phyloP scores from a whole-genome alignment of 2,888 invertebrate species.

The Pollenia labialis region DNA sequence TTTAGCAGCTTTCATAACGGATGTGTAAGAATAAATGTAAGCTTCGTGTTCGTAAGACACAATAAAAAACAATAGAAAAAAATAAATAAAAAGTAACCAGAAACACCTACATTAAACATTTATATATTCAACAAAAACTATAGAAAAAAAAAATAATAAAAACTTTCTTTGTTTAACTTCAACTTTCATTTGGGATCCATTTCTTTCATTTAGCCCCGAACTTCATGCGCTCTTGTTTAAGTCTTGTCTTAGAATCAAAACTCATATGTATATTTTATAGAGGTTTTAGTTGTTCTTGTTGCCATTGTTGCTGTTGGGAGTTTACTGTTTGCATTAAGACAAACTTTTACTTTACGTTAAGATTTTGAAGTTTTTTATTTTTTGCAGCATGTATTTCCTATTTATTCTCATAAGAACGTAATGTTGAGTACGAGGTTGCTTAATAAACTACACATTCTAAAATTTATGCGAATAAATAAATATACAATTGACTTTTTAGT shows the following conservation, averaged over 20 bases:
- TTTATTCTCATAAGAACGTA: neutral
- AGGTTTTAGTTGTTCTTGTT: constrained; percentile 4
- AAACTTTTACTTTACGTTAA: constrained; percentile 52
- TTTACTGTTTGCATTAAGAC: constrained; percentile 34
- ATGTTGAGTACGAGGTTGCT: neutral
- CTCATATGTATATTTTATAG: constrained; percentile 31
- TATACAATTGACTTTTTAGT: constrained; percentile 31
- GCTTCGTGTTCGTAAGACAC: constrained; percentile 64
- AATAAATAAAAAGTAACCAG: constrained; percentile 23
- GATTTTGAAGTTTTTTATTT: constrained; percentile 34
- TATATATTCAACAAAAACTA: constrained; percentile 44
- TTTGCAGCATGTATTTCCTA: neutral
- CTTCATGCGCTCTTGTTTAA: constrained; percentile 40
- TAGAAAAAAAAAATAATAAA: constrained; percentile 6
- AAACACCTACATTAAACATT: constrained; percentile 54
- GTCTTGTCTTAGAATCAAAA: constrained; percentile 51
- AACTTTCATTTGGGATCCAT: constrained; percentile 11
- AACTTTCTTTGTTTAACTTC: constrained; percentile 44
- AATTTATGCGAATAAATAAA: constrained; percentile 56
- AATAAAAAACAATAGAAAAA: constrained; percentile 39
- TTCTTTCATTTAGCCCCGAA: constrained; percentile 3
- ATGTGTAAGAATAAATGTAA: constrained; percentile 69
- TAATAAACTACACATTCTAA: constrained; percentile 51
- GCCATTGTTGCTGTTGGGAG: constrained; percentile 8
- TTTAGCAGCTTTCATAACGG: constrained; percentile 69